Evolutionary conservation across 2,113 vertebrate genomes (phyloP).

Genomic region (Upupa epops): DNA sequence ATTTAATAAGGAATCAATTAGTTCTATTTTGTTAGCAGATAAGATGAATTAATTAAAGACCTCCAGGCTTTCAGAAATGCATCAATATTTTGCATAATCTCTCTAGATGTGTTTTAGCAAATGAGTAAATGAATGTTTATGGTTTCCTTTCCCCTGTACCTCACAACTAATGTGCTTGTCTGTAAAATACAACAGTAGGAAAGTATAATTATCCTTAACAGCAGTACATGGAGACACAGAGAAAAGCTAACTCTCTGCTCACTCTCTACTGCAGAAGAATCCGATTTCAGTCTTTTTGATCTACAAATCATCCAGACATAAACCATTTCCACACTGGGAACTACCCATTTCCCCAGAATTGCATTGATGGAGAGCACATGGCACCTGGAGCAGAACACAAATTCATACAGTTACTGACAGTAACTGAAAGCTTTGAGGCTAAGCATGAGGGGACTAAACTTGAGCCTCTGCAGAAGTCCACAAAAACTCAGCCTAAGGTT

Average conservation of each 20-base stretch:
- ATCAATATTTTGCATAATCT: not conserved
- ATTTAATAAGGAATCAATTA: not conserved
- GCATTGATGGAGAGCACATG: accelerated
- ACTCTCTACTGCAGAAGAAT: not conserved
- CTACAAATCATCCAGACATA: not conserved
- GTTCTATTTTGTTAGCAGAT: not conserved
- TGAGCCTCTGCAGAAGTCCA: not conserved
- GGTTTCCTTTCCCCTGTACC: not conserved
- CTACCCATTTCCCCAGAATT: too few species aligned
- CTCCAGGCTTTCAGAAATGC: not conserved
- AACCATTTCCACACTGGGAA: not conserved
- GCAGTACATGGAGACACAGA: not conserved
- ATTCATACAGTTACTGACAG: not conserved
- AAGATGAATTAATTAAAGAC: not conserved
- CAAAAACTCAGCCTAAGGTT: not conserved
- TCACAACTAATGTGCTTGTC: not conserved
- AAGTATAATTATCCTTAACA: not conserved
- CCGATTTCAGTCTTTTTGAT: not conserved
- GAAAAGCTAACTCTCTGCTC: not conserved
- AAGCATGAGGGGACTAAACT: not conserved
- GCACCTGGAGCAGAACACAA: not conserved
- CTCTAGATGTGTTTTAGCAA: not conserved
- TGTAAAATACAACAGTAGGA: not conserved
- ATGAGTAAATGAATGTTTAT: not conserved
- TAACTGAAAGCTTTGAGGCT: not conserved